Evolutionary conservation across 2,797 vertebrate genomes (phyloP).

Genomic region (Bradypodion pumilum): DNA sequence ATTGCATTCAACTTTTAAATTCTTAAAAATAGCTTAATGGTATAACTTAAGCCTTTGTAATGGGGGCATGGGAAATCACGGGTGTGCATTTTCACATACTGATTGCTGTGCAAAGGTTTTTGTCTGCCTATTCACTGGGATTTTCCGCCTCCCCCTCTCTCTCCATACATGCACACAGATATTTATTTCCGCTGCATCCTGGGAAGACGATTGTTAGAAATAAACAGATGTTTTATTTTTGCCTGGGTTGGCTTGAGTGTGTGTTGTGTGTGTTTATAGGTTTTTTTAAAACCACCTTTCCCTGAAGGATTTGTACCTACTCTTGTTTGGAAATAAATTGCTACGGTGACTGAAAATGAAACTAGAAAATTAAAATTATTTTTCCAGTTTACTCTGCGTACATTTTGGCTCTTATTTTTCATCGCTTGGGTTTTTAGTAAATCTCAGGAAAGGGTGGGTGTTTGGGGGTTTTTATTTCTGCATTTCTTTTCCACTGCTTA

Average conservation of each 20-base stretch:
- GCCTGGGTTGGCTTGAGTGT: not conserved
- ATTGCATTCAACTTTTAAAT: not conserved
- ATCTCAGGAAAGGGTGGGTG: not conserved
- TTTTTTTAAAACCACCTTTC: conserved; percentile 20
- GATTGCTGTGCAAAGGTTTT: not conserved
- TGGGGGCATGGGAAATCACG: not conserved
- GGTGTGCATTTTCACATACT: not conserved
- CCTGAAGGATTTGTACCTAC: conserved; percentile 6
- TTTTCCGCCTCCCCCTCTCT: not conserved
- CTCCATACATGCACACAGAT: no score
- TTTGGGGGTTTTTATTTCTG: not conserved
- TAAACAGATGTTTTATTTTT: not conserved
- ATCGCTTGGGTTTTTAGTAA: not conserved
- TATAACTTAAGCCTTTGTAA: not conserved
- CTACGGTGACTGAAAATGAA: conserved; percentile 39
- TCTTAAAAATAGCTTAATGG: not conserved
- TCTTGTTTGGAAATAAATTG: not conserved
- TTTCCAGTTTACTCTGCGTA: conserved; percentile 24
- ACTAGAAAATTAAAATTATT: conserved; percentile 34
- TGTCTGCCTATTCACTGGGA: not conserved
- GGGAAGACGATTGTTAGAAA: not conserved
- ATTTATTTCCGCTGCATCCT: not conserved
- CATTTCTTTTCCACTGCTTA: no score
- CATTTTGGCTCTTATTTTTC: not conserved
- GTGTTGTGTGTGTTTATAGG: no score